A percentile compares a stretch with the other conserved stretches of the same genome.
These are phyloP conservation scores for Smithornis capensis DNA, from an alignment of 2,113 vertebrate genomes.

Conservation along the genomic window DNA sequence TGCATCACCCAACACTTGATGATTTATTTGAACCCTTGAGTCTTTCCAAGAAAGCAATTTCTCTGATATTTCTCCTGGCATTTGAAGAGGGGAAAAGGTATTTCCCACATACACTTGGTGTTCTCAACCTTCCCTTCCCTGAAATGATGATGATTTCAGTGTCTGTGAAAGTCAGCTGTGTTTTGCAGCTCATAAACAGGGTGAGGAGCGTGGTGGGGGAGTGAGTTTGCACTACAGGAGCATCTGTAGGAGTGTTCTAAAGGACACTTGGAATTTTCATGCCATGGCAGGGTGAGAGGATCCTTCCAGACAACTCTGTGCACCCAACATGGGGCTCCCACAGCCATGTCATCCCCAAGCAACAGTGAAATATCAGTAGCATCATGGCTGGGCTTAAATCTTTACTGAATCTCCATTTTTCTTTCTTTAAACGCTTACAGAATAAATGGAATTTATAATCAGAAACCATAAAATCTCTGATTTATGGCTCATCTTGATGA, in stretches of 20 bases:
- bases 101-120: background rate
- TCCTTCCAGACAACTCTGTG: background rate
- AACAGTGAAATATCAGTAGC: conserved; percentile 27
- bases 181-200: background rate
- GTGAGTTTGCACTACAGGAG: background rate
- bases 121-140: background rate
- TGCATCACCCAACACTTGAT: conserved; percentile 18
- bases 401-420: conserved; percentile 55
- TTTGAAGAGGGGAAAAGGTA: conserved; percentile 54
- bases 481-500: conserved; percentile 72
- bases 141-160: conserved; percentile 1
- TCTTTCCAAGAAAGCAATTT: conserved; percentile 72
- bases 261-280: background rate
- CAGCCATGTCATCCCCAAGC: background rate
- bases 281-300: background rate
- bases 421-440: conserved; percentile 68
- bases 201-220: background rate
- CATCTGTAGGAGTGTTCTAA: background rate
- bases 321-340: background rate
- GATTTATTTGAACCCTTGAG: conserved; percentile 65
- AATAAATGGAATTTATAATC: conserved; percentile 75
- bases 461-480: conserved; percentile 71
- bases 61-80: conserved; percentile 76
- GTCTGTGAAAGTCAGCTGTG: background rate
- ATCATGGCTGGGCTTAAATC: conserved; percentile 41